phyloP scores from a whole-genome alignment of 1,140 invertebrate species.

The Leptinotarsa texana region DNA sequence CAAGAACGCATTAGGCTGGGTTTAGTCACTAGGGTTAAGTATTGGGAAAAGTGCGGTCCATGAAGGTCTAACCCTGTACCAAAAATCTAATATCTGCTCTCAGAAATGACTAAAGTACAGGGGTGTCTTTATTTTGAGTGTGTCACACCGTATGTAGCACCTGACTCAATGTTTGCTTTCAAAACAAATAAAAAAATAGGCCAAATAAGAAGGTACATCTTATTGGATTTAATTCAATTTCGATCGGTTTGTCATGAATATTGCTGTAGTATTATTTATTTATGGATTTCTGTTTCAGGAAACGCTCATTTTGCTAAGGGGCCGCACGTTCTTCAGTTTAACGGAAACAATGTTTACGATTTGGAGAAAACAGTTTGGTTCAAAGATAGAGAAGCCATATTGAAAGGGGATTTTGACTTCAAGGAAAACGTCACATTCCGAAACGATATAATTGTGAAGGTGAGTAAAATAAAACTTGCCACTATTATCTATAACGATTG shows the following conservation, averaged over 20 bases:
- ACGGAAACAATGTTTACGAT: slow-evolving; percentile 31
- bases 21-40: too few species aligned
- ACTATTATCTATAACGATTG: too few species aligned
- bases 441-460: slow-evolving; percentile 42
- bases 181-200: not conserved
- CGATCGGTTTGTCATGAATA: not conserved
- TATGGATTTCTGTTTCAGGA: slow-evolving; percentile 37
- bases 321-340: slow-evolving; percentile 39
- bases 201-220: not conserved
- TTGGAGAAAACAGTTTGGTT: slow-evolving; percentile 46
- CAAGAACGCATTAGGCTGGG: too few species aligned
- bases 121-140: too few species aligned
- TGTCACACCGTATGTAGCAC: not conserved
- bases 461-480: slow-evolving; percentile 27
- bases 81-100: too few species aligned
- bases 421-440: slow-evolving; percentile 40
- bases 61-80: too few species aligned
- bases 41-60: too few species aligned
- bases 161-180: not conserved
- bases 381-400: slow-evolving; percentile 33
- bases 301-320: slow-evolving; percentile 43
- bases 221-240: not conserved
- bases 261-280: not conserved
- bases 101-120: too few species aligned
- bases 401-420: slow-evolving; percentile 39